Evolutionary conservation across 2,888 invertebrate genomes (phyloP), one percentile per base, ranked within the genome.

Genomic region (Epiperipatus broadwayi): DNA sequence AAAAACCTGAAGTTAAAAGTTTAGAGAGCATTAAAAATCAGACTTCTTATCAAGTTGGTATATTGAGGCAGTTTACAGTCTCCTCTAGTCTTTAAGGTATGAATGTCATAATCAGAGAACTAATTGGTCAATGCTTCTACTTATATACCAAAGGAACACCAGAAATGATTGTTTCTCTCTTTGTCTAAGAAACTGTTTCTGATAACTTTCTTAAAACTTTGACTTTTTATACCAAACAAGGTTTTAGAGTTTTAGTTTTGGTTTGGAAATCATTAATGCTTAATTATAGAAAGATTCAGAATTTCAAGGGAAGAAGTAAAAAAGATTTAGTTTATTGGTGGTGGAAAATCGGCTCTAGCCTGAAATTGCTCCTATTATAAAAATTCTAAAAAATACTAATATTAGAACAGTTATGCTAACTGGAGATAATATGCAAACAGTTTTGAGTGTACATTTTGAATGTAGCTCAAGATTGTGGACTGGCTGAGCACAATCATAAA

Each of bases 371-470:
- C 73, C 75, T 2, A 77, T 85, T 35, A 80, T 95, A 37, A 59
- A 69, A 5, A 72, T 73, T 34, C 63, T 95, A 36, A 77, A 73
- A 46, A 68, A 75, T 7, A 95, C 97, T 0, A 71, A 76, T 49
- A 81, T 99, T 39, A 70, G 83, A 37, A 78, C 80, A 3, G 72
- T 91, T n/a, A 97, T 99, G 95, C 83, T 95, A 4, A 97, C 95
- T 22, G 93, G 78, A 76, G 50, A 52, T 52, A 41, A 38, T n/a
- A n/a, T n/a, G n/a, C n/a, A n/a, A n/a, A n/a, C n/a, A n/a, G n/a
- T n/a, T n/a, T n/a, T n/a, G n/a, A n/a, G n/a, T n/a, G n/a, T n/a
- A n/a, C n/a, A n/a, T n/a, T n/a, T n/a, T 89, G 35, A 85, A 85
- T 49, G 91, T 93, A 8, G 89, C 87, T 0, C 68, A 75, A 37